Percentiles rank a stretch among this genome's conserved stretches.
Evolutionary conservation across 2,113 vertebrate genomes (phyloP).

Genomic region (Microtus pennsylvanicus): DNA sequence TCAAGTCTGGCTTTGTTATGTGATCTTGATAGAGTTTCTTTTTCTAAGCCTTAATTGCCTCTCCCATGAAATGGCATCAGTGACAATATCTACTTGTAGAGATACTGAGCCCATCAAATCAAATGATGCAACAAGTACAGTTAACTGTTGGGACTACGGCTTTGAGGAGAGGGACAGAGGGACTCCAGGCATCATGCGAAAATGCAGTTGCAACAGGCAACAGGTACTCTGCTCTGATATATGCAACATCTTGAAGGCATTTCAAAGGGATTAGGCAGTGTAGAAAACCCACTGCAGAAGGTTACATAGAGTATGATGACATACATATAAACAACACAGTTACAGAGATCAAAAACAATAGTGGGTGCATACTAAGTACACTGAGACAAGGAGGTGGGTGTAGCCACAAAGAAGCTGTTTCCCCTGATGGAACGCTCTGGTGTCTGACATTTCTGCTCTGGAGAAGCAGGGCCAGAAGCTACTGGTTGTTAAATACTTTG

Average conservation of each 20-base stretch:
- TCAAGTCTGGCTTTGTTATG: neutral
- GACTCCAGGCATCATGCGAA: neutral
- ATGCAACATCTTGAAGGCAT: neutral
- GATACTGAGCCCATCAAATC: neutral
- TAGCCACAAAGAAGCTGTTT: neutral
- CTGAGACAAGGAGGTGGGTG: neutral
- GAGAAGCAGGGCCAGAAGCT: neutral
- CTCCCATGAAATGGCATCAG: neutral
- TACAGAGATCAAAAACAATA: neutral
- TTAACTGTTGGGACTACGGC: neutral
- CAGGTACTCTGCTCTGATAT: neutral
- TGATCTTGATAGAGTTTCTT: neutral
- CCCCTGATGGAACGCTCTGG: accelerated
- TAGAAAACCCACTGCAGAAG: neutral
- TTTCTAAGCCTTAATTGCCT: conserved; percentile 6
- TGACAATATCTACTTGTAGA: neutral
- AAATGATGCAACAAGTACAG: neutral
- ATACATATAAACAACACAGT: neutral
- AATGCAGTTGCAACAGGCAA: neutral
- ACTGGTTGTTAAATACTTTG: neutral
- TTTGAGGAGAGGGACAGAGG: neutral
- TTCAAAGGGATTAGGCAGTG: neutral
- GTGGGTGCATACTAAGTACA: neutral
- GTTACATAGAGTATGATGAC: neutral
- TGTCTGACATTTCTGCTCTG: neutral